Evolutionary conservation across 2,888 invertebrate genomes (phyloP), one percentile per base, ranked within the genome.

Genomic region (Lycia hirtaria): DNA sequence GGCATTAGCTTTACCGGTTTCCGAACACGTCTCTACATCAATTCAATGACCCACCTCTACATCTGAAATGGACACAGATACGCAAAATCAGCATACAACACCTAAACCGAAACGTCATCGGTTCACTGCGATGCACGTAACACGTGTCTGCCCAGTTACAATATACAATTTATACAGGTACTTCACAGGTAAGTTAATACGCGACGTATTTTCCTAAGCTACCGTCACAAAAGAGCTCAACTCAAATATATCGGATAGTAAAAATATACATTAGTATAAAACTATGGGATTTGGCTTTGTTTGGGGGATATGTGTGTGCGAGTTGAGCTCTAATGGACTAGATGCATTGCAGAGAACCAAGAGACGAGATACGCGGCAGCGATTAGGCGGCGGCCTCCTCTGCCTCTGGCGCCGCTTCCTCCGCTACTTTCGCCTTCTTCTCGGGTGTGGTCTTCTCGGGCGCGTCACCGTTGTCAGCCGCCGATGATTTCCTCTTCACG

Each of bases 401-500:
- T 3, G 57, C 14, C 72, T 94, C 94, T 10, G 93, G 93, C 6
- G 92, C 83, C 2, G 87, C 80, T 62, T 93, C 93, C 43, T 95
- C 95, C 10, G 93, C 94, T 52, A 95, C 89, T 88, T 95, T 96
- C 65, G 94, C 93, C 76, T 96, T 96, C 86, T 96, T 96, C 76
- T 95, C 95, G 6, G 95, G 95, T 58, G 94, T 94, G 41, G 93
- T 93, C 68, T 93, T 95, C 64, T 95, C 95, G 7, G 87, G 85
- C 7, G 88, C 87, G 43, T 93, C 94, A 48, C 92, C 93, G 35
- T 89, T 89, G 62, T 92, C 90, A 3, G 87, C 92, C 9, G 93
- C 90, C 15, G 92, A 93, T 51, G 95, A 95, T 93, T 95, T 95
- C 93, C 95, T 95, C 87, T 95, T 95, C 79, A 94, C 93, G 66